A percentile compares a stretch with the other conserved stretches of the same genome.
Conservation (phyloP, 2,797 vertebrate genomes). For the Loris lydekkerianus region DNA sequence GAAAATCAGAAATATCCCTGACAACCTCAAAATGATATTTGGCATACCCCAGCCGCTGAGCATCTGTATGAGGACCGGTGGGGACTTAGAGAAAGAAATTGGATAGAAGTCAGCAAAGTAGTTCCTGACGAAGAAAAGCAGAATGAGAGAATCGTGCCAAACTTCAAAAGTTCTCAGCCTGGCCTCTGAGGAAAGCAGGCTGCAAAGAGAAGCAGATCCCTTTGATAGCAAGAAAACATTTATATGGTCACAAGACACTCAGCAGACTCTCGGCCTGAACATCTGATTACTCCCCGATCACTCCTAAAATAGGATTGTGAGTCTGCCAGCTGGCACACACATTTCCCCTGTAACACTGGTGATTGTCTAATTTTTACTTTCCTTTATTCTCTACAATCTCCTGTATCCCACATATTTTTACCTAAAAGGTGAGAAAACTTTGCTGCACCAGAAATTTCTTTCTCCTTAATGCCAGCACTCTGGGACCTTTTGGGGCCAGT, state of each 20-base stretch:
- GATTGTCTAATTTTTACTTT: not conserved
- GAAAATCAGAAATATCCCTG: not conserved
- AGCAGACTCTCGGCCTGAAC: constrained; percentile 15
- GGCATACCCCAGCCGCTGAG: not conserved
- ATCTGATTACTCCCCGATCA: constrained; percentile 2
- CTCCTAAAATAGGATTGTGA: not conserved
- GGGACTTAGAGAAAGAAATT: constrained; percentile 8
- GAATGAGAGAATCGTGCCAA: not conserved
- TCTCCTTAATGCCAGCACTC: not conserved
- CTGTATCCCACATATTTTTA: not conserved
- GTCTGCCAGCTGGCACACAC: constrained; percentile 37
- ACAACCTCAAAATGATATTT: not conserved
- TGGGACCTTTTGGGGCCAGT: not conserved
- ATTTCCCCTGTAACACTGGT: not conserved
- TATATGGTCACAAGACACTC: not conserved
- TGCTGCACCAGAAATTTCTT: not conserved
- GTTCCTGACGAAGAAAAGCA: constrained; percentile 53
- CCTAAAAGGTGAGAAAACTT: not conserved
- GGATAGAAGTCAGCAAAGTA: constrained; percentile 45
- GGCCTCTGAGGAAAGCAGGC: not conserved
- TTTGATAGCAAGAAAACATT: constrained; percentile 18
- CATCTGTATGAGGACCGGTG: not conserved
- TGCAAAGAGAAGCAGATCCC: constrained; percentile 29
- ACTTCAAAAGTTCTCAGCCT: not conserved
- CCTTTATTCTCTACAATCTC: not conserved